Conservation (phyloP, 2,113 vertebrate genomes). For the Pluvianellus socialis region DNA sequence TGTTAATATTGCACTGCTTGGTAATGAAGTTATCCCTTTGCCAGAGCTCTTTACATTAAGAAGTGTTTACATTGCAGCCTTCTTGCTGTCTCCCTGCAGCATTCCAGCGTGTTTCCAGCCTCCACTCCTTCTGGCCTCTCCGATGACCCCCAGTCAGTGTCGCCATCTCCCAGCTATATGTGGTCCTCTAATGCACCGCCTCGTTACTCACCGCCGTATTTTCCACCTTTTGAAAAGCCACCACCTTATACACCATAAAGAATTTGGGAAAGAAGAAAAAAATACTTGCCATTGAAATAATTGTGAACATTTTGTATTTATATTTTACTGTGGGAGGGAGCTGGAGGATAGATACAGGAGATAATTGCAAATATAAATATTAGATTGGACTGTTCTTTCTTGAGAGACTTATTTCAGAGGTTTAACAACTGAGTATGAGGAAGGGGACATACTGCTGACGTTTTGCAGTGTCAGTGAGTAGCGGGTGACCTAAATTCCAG, state of each 20-base stretch:
- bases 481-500: neutral
- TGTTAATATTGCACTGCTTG: neutral
- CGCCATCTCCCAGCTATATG: slow-evolving; percentile 92
- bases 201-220: slow-evolving; percentile 92
- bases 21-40: rapidly evolving
- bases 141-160: slow-evolving; percentile 83
- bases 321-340: slow-evolving; percentile 66
- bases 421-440: neutral
- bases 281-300: slow-evolving; percentile 32
- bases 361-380: neutral
- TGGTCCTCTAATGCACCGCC: slow-evolving; percentile 92
- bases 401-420: neutral
- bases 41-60: neutral
- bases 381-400: neutral
- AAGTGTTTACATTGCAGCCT: neutral
- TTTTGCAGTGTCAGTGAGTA: neutral
- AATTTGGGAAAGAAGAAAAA: neutral
- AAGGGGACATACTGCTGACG: neutral
- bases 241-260: slow-evolving; percentile 93
- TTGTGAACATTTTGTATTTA: slow-evolving; percentile 72
- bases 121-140: slow-evolving; percentile 89
- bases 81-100: slow-evolving; percentile 71
- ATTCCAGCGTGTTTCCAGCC: slow-evolving; percentile 85
- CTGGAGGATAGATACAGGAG: neutral
- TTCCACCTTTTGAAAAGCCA: slow-evolving; percentile 94